phyloP scores from a whole-genome alignment of 2,113 vertebrate species.

The Cryptomyrus ogoouensis region DNA sequence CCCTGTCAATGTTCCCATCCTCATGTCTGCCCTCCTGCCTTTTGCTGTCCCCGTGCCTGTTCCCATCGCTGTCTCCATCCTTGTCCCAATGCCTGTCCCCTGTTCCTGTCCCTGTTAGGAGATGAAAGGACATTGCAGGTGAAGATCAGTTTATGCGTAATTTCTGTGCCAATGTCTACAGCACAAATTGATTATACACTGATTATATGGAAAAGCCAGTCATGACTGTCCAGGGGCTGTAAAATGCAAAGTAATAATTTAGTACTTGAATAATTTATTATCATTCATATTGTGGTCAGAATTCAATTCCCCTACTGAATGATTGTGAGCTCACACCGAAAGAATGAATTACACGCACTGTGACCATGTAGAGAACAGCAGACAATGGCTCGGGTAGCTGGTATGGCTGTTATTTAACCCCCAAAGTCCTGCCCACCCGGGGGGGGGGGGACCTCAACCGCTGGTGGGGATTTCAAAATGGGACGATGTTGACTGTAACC shows the following conservation, averaged over 20 bases:
- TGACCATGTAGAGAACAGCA: neutral
- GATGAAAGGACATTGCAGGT: neutral
- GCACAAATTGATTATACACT: neutral
- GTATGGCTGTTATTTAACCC: neutral
- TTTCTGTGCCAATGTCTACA: neutral
- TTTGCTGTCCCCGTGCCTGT: no score
- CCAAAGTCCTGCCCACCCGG: neutral
- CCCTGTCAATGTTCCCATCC: no score
- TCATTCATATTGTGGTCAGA: neutral
- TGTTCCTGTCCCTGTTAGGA: neutral
- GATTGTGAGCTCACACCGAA: neutral
- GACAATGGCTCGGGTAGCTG: neutral
- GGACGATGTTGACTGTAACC: neutral
- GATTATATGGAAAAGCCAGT: neutral
- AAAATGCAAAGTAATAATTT: neutral
- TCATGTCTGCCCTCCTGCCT: no score
- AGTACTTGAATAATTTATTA: constrained; percentile 4
- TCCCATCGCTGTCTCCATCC: no score
- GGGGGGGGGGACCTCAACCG: neutral
- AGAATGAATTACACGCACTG: neutral
- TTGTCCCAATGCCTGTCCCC: neutral
- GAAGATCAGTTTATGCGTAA: neutral
- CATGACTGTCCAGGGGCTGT: neutral
- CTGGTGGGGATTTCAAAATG: neutral
- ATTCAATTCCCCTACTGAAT: neutral